Evolutionary conservation across 2,888 invertebrate genomes (phyloP), one percentile per base, ranked within the genome.

Genomic region (Teinopalpus imperialis): DNA sequence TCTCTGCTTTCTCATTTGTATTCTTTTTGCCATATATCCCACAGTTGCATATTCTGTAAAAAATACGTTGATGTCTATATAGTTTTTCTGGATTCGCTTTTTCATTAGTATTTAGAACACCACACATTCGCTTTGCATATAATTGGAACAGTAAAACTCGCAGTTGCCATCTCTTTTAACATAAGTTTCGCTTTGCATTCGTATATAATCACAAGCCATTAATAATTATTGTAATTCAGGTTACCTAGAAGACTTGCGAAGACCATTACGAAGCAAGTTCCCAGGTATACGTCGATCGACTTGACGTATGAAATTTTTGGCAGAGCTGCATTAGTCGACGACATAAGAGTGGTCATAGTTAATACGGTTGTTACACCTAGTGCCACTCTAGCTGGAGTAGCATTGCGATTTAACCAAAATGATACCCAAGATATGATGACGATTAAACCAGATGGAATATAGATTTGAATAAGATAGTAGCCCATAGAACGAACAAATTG

Each of bases 261-360:
- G 78, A 98, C 98, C 98, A 98, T 98, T 81, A 98, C 97, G 95
- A 98, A 98, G 91, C 97, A 98, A 73, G 97, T 98, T 73, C 97
- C 97, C 89, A 98, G 91, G 90, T 97, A 98, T 68, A 98, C 97
- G 90, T 98, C 98, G 85, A 98, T 98, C 66, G 97, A 97, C 88
- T 98, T 98, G 86, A 98, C 97, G 90, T 98, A 98, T 58, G 97
- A 97, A 77, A 98, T 98, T 91, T 99, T 97, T 66, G 99, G 99
- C 83, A 99, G 92, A 67, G 97, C 97, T 62, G 97, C 97, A 81
- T 97, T 97, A 65, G 97, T 97, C 69, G 97, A 97, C 66, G 97
- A 97, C 97, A 98, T 97, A 67, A 97, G 93, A 61, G 98, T 98
- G 69, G 98, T 98, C 97, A 98, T 98, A 76, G 98, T 98, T 91